These are phyloP conservation scores for Nematolebias whitei DNA, from an alignment of 2,113 vertebrate genomes.

Conservation along the genomic window DNA sequence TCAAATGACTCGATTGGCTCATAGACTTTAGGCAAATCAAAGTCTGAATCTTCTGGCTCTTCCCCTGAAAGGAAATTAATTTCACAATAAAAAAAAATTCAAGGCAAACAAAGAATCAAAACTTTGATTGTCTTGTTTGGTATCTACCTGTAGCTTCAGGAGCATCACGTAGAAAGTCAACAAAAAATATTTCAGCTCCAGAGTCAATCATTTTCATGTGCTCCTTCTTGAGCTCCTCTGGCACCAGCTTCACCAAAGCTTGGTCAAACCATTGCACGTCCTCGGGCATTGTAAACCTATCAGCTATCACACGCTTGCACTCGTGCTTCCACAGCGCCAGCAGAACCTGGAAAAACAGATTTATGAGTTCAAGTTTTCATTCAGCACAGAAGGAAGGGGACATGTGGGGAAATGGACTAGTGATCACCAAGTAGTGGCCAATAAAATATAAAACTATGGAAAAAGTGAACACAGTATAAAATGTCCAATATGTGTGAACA, in stretches of 20 bases:
- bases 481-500: too few relatives aligned
- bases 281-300: conserved; percentile 86
- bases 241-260: conserved; percentile 79
- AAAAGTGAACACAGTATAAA: too few relatives aligned
- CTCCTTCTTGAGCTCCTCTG: conserved; percentile 80
- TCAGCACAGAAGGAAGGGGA: neutral
- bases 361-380: neutral
- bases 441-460: too few relatives aligned
- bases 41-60: conserved; percentile 82
- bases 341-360: conserved; percentile 77
- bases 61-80: conserved; percentile 77
- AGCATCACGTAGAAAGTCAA: conserved; percentile 91
- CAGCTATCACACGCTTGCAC: conserved; percentile 92
- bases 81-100: conserved; percentile 1
- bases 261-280: conserved; percentile 91
- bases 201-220: conserved; percentile 68
- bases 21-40: conserved; percentile 89
- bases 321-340: conserved; percentile 93
- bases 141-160: conserved; percentile 85
- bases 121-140: neutral
- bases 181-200: conserved; percentile 86
- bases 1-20: conserved; percentile 86
- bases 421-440: too few relatives aligned
- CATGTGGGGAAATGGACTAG: too few relatives aligned
- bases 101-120: neutral